A percentile compares a stretch with the other conserved stretches of the same genome.
phyloP scores from a whole-genome alignment of 2,113 vertebrate species.

The Sarotherodon lohbergeri region DNA sequence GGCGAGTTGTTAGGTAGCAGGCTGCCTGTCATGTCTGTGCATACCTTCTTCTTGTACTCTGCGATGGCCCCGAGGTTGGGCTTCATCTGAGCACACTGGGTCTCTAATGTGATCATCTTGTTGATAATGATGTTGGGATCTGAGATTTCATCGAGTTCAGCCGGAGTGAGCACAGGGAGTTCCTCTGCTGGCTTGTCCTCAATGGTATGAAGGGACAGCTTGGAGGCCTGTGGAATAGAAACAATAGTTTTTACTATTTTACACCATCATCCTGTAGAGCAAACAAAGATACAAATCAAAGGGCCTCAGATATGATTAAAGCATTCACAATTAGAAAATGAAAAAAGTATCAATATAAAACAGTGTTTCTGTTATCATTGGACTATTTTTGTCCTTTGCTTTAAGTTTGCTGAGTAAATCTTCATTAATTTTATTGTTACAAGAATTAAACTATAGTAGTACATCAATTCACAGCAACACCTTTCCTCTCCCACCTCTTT shows the following conservation, averaged over 20 bases:
- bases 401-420: not conserved
- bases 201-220: slow-evolving; percentile 79
- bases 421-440: not conserved
- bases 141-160: slow-evolving; percentile 76
- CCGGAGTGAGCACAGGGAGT: slow-evolving; percentile 69
- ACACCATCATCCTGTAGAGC: not conserved
- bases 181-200: slow-evolving; percentile 76
- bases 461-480: not conserved
- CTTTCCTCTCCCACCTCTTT: slow-evolving; percentile 80
- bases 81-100: slow-evolving; percentile 80
- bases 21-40: no score
- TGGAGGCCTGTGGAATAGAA: slow-evolving; percentile 73
- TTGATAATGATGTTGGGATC: slow-evolving; percentile 79
- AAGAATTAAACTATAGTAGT: not conserved
- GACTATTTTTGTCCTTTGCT: not conserved
- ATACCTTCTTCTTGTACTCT: slow-evolving; percentile 89
- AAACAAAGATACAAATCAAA: not conserved
- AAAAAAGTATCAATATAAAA: not conserved
- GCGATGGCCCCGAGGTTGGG: slow-evolving; percentile 89
- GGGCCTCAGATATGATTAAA: not conserved
- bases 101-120: slow-evolving; percentile 85
- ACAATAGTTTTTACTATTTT: not conserved
- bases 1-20: not conserved
- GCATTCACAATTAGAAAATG: not conserved
- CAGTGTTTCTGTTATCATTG: not conserved